phyloP scores from a whole-genome alignment of 2,888 invertebrate genomes.

The Drepanosiphum platanoidis region DNA sequence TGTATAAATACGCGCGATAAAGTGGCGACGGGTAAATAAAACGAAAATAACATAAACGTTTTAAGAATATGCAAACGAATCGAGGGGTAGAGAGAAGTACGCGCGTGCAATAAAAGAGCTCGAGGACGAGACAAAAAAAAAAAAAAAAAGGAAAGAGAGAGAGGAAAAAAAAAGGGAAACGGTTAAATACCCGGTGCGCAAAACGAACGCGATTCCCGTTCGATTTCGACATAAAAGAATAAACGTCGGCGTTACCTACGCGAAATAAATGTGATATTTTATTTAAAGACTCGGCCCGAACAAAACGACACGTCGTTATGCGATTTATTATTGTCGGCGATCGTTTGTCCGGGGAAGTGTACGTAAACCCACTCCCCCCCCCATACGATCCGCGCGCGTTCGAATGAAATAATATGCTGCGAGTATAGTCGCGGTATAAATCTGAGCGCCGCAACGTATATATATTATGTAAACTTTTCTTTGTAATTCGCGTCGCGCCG shows the following conservation, averaged over 20 bases:
- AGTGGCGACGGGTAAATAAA: conserved; percentile 2
- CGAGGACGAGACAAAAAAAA: too few relatives aligned
- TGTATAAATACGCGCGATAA: background rate
- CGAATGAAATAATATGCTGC: conserved; percentile 6
- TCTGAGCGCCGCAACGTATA: background rate
- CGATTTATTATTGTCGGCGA: background rate
- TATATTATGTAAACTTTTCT: conserved; percentile 7
- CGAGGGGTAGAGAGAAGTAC: background rate
- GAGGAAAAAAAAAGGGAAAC: conserved; percentile 2
- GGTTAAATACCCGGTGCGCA: too few relatives aligned
- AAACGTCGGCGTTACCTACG: conserved; percentile 46
- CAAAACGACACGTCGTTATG: background rate
- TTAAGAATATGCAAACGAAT: conserved; percentile 14
- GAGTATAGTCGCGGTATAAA: background rate
- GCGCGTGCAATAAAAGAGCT: background rate
- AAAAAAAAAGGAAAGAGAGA: background rate
- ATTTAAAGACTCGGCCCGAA: background rate
- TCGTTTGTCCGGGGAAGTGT: background rate
- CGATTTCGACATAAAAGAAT: conserved; percentile 8
- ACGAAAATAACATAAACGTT: conserved; percentile 22
- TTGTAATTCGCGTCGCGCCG: too few relatives aligned
- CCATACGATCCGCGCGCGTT: background rate
- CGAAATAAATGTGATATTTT: conserved; percentile 48
- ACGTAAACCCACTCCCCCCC: too few relatives aligned
- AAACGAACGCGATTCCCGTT: background rate